Evolutionary conservation across 2,797 vertebrate genomes (phyloP).

Genomic region (Manis pentadactyla): DNA sequence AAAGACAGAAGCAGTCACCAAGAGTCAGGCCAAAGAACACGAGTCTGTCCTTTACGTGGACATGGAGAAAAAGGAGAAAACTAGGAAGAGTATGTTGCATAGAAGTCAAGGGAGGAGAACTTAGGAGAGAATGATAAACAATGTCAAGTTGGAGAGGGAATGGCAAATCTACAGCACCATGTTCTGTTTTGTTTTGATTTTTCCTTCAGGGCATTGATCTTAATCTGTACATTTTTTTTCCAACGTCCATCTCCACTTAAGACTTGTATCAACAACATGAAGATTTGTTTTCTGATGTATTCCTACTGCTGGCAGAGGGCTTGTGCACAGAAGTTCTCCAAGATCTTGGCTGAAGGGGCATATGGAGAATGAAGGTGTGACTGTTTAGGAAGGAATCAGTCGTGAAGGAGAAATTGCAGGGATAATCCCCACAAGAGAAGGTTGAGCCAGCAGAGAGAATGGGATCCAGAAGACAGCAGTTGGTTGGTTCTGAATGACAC

Average conservation of each 20-base stretch:
- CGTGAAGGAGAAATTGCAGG: background rate
- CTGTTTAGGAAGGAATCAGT: background rate
- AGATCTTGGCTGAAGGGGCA: background rate
- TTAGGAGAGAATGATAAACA: background rate
- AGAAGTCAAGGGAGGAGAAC: background rate
- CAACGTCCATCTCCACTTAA: background rate
- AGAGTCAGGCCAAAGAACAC: background rate
- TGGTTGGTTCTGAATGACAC: background rate
- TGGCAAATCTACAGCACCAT: background rate
- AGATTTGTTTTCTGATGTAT: background rate
- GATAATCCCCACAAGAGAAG: background rate
- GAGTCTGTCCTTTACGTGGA: background rate
- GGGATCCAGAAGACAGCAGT: background rate
- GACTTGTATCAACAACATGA: background rate
- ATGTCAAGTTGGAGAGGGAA: background rate
- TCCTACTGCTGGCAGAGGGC: background rate
- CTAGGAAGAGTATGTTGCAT: background rate
- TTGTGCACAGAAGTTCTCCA: background rate
- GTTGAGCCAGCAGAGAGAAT: background rate
- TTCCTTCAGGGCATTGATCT: background rate
- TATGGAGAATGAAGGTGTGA: rapidly evolving
- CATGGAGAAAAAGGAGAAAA: background rate
- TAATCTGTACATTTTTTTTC: background rate
- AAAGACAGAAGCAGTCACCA: background rate
- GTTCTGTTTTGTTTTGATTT: background rate